Base-by-base conservation (phyloP, 2,888 invertebrate species). In the Polydrusus cervinus region DNA sequence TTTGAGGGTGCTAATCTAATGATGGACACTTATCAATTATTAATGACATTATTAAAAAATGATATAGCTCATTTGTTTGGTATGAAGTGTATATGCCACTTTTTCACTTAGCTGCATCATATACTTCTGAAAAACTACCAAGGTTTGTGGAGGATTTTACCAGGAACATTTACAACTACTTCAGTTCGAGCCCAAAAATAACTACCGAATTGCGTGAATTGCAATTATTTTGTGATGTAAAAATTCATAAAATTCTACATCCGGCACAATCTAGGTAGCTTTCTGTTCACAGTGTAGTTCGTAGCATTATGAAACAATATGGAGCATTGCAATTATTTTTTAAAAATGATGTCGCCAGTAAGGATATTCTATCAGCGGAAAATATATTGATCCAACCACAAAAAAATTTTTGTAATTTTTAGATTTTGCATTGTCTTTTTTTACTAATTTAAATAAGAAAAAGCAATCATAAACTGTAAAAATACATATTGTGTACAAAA, bases 11-110 rank as follows among this genome's bases (percentile, higher is more conserved):
- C 75, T 11, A 75, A 66, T 60, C 67, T 66, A 13, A 75, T 75
- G 72, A 62, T 72, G 60, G 71, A 71, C 13, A 43, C 13, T 16
- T 60, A 67, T 55, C 30, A 75, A 34, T 75, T 71, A 9, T 14
- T 75, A 18, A 34, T 38, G 40, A 34, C 55, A 1, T 25, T 51
- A 30, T 60, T 75, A 38, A 75, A 75, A 67, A 53, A 57, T 10
- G 69, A 74, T 60, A 66, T 74, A 11, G 74, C 68, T 25, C 9
- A 71, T 67, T 68, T 77, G 25, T 75, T 66, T 47, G 18, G 71
- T 20, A 60, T 77, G 60, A 75, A 79, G 34, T 81, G 84, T 67
- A 81, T 82, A 13, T 85, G 85, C 74, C 85, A 86, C 72, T 84
- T 49, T 81, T 83, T 51, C 81, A 80, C 14, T 72, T 84, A 9